phyloP scores from a whole-genome alignment of 2,888 invertebrate species.

The Leucozona laternaria region DNA sequence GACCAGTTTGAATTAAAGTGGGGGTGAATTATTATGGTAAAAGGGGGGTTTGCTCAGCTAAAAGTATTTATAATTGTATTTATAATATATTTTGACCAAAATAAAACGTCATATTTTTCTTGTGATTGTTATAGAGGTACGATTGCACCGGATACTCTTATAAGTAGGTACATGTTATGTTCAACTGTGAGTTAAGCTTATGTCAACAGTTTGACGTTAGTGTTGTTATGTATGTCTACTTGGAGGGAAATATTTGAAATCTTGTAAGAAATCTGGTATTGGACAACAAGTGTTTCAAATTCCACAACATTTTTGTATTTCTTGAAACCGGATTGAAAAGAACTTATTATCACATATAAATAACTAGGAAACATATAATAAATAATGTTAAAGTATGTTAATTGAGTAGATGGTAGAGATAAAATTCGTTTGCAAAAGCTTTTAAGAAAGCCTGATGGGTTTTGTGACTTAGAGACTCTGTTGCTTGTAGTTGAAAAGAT shows the following conservation, averaged over 20 bases:
- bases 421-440: neutral
- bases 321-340: slow-evolving; percentile 3
- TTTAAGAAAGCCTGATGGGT: neutral
- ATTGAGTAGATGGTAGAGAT: neutral
- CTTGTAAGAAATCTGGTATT: slow-evolving; percentile 32
- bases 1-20: slow-evolving; percentile 26
- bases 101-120: neutral
- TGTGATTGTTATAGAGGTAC: neutral
- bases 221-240: neutral
- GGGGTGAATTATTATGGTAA: slow-evolving; percentile 1
- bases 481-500: too few species aligned
- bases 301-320: slow-evolving; percentile 24
- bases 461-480: neutral
- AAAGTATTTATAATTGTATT: neutral
- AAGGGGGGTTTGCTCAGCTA: neutral
- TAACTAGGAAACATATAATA: neutral
- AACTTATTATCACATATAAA: neutral
- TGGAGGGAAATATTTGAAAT: neutral
- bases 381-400: neutral
- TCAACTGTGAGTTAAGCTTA: neutral
- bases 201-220: neutral
- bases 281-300: slow-evolving; percentile 40
- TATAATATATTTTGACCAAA: neutral
- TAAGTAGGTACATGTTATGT: neutral
- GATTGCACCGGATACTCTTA: neutral